These are phyloP conservation scores for Plestiodon gilberti DNA, from an alignment of 2,113 vertebrate genomes.

Conservation along the genomic window DNA sequence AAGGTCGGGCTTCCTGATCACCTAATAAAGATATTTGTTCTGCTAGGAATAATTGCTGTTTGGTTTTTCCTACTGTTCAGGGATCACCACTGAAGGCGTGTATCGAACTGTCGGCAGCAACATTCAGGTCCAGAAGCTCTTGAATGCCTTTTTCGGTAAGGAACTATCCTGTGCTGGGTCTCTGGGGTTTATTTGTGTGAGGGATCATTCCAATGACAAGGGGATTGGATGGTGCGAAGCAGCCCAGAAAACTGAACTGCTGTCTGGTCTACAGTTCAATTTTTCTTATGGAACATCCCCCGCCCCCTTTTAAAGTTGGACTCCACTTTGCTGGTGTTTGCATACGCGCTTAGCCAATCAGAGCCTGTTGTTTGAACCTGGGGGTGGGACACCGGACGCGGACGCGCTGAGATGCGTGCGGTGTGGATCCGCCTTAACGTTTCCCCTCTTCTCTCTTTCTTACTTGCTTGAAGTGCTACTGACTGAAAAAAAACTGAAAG, in stretches of 20 bases:
- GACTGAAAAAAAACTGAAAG: too few species aligned
- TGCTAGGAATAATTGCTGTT: rapidly evolving
- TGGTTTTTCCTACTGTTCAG: slow-evolving; percentile 69
- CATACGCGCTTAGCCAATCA: too few species aligned
- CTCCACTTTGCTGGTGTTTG: too few species aligned
- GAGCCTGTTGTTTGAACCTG: too few species aligned
- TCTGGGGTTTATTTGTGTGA: background rate
- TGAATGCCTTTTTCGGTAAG: slow-evolving; percentile 96
- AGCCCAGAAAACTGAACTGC: background rate
- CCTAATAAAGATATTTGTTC: rapidly evolving
- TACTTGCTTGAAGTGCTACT: background rate
- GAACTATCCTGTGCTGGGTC: background rate
- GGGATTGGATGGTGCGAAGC: rapidly evolving
- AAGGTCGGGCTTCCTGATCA: background rate
- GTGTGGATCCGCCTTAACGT: too few species aligned
- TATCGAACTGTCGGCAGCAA: slow-evolving; percentile 98
- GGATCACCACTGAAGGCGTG: slow-evolving; percentile 88
- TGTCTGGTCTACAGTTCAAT: background rate
- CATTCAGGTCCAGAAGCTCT: slow-evolving; percentile 95
- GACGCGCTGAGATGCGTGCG: too few species aligned
- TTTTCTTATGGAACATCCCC: background rate
- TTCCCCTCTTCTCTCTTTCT: background rate
- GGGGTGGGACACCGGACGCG: too few species aligned
- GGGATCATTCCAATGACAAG: background rate
- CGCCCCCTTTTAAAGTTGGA: too few species aligned